A percentile compares a stretch with the other conserved stretches of the same genome.
Evolutionary conservation across 2,797 vertebrate species (phyloP).

Genomic region (Takifugu ocellatus): DNA sequence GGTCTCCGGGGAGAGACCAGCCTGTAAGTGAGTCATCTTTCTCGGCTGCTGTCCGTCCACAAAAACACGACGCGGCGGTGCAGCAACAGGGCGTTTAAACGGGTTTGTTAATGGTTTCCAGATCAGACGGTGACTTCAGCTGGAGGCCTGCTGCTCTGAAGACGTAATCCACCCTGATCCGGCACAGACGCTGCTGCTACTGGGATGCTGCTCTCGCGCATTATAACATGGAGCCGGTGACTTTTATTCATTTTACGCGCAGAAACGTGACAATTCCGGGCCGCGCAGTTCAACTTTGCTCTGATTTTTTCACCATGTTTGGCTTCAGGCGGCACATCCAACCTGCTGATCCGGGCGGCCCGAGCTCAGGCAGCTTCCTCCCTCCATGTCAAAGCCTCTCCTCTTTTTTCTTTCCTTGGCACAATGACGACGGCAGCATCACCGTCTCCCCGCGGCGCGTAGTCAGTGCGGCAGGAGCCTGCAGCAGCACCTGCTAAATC

Average conservation of each 20-base stretch:
- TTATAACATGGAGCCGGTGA: conserved; percentile 35
- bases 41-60: conserved; percentile 54
- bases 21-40: conserved; percentile 97
- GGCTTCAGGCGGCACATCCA: conserved; percentile 45
- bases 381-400: conserved; percentile 59
- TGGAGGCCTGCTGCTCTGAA: conserved; percentile 58
- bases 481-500: conserved; percentile 70
- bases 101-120: neutral
- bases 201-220: conserved; percentile 36
- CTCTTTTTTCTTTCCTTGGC: conserved; percentile 39
- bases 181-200: conserved; percentile 33
- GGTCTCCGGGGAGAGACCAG: conserved; percentile 96
- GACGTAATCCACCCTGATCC: conserved; percentile 59
- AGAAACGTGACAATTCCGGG: conserved; percentile 26
- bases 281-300: conserved; percentile 31
- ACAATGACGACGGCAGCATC: conserved; percentile 63
- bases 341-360: conserved; percentile 58
- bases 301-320: neutral
- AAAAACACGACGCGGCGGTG: neutral
- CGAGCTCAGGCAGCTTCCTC: conserved; percentile 49
- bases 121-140: conserved; percentile 45
- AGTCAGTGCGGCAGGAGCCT: conserved; percentile 82
- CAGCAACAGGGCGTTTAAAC: conserved; percentile 44
- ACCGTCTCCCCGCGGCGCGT: conserved; percentile 56
- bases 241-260: conserved; percentile 39